Evolutionary conservation across 2,888 invertebrate species (phyloP).

Genomic region (Lasioglossum oenotherae): DNA sequence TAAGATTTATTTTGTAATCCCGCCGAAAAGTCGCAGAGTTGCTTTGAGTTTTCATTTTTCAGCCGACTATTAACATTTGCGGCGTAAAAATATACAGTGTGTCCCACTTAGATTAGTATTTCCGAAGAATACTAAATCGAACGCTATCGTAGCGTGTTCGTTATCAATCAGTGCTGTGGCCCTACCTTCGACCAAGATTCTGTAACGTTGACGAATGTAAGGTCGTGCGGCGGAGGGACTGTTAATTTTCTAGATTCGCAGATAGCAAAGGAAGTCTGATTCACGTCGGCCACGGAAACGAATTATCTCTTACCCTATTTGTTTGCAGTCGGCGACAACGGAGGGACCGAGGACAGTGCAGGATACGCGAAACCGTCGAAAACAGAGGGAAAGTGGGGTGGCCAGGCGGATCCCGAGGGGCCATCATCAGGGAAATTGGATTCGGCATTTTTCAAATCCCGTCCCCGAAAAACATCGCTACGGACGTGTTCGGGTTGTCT

Average conservation of each 20-base stretch:
- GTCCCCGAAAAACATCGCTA: slow-evolving; percentile 62
- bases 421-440: slow-evolving; percentile 83
- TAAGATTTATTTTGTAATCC: too few species aligned
- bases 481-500: slow-evolving; percentile 58
- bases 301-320: slow-evolving; percentile 77
- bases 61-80: too few species aligned
- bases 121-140: not conserved
- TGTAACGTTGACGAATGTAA: not conserved
- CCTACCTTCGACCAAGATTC: not conserved
- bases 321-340: slow-evolving; percentile 73
- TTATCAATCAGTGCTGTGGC: not conserved
- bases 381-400: slow-evolving; percentile 63
- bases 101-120: too few species aligned
- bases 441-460: slow-evolving; percentile 80
- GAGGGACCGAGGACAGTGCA: slow-evolving; percentile 32
- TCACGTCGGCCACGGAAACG: slow-evolving; percentile 66
- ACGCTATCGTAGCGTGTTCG: not conserved
- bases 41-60: too few species aligned
- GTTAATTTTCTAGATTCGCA: slow-evolving; percentile 73
- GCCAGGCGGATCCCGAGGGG: slow-evolving; percentile 74
- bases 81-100: too few species aligned
- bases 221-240: not conserved
- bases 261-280: slow-evolving; percentile 58
- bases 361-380: slow-evolving; percentile 67
- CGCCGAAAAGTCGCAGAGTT: too few species aligned